Percentiles rank a stretch among this genome's conserved stretches.
These are phyloP conservation scores for Cyphomyrus discorhynchus DNA, from an alignment of 2,113 vertebrate species.

Conservation along the genomic window DNA sequence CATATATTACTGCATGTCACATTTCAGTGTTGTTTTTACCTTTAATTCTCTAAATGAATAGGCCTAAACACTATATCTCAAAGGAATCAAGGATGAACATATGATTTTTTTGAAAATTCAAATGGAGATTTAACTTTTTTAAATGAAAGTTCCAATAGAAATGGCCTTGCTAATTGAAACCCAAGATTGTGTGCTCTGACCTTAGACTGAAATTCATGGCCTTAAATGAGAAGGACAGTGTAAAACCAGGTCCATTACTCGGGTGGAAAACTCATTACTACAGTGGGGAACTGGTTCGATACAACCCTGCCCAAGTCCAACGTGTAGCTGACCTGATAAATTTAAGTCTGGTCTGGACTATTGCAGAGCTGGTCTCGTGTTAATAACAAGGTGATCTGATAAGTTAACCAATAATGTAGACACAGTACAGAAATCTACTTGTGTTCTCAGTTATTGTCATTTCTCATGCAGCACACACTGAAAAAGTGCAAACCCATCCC, in stretches of 20 bases:
- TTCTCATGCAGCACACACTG: background rate
- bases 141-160: background rate
- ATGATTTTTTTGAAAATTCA: background rate
- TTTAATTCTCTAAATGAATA: background rate
- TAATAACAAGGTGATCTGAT: background rate
- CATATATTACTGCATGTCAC: background rate
- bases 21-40: background rate
- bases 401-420: background rate
- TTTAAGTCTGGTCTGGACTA: background rate
- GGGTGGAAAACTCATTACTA: conserved; percentile 3
- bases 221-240: background rate
- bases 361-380: background rate
- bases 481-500: background rate
- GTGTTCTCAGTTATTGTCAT: background rate
- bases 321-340: background rate
- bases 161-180: background rate
- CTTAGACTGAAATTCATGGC: background rate
- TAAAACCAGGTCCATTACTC: background rate
- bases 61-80: background rate
- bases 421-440: background rate
- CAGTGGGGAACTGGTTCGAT: background rate
- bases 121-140: background rate
- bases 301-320: background rate
- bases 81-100: background rate
- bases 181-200: background rate